phyloP scores from a whole-genome alignment of 2,888 invertebrate genomes.

The Drosophila buzzatii region DNA sequence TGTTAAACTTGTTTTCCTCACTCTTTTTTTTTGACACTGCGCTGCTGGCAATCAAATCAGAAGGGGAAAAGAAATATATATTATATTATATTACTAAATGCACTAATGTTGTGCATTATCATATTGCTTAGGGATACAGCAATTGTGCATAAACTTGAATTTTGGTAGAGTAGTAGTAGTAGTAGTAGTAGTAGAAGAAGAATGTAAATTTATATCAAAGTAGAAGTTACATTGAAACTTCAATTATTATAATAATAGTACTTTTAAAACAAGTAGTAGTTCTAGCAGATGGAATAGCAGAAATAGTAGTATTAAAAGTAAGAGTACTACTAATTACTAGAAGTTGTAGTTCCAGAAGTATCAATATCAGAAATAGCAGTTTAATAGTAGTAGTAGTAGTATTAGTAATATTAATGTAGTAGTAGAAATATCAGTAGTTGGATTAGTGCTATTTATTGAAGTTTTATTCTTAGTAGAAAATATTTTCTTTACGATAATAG shows the following conservation, averaged over 20 bases:
- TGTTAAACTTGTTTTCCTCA: conserved; percentile 42
- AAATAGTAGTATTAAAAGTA: neutral
- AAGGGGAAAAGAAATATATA: conserved; percentile 6
- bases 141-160: too few relatives aligned
- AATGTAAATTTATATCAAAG: too few relatives aligned
- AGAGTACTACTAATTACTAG: neutral
- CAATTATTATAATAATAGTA: too few relatives aligned
- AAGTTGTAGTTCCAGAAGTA: neutral
- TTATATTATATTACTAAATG: conserved; percentile 3
- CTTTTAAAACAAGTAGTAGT: too few relatives aligned
- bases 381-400: neutral
- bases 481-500: neutral
- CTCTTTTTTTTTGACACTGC: neutral
- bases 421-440: too few relatives aligned
- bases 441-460: neutral
- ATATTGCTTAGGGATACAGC: conserved; percentile 4
- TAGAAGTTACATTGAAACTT: too few relatives aligned
- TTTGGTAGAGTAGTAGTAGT: too few relatives aligned
- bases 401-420: neutral
- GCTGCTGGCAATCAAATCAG: conserved; percentile 20
- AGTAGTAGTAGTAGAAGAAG: too few relatives aligned
- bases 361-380: neutral
- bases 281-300: neutral
- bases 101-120: conserved; percentile 5
- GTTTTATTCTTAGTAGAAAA: too few relatives aligned